These are phyloP conservation scores for Tribolium castaneum DNA, from an alignment of 1,140 invertebrate species.

Conservation along the genomic window DNA sequence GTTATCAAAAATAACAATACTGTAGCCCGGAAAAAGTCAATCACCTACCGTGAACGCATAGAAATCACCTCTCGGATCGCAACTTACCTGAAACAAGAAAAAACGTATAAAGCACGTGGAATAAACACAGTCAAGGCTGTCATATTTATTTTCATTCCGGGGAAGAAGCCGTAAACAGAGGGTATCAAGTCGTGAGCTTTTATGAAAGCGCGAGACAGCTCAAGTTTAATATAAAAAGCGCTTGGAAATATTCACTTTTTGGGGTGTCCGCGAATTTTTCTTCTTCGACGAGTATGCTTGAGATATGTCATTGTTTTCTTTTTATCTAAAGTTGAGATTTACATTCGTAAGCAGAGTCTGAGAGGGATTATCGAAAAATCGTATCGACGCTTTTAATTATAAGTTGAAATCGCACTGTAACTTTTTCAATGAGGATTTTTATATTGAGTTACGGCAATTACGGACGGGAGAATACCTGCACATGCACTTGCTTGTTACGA, in stretches of 20 bases:
- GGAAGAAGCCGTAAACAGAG: conserved; percentile 21
- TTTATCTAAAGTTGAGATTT: conserved; percentile 12
- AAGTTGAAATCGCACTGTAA: neutral
- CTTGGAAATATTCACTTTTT: conserved; percentile 24
- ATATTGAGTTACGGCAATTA: neutral
- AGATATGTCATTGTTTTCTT: neutral
- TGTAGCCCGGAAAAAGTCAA: neutral
- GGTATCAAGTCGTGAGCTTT: conserved; percentile 26
- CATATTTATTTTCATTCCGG: conserved; percentile 16
- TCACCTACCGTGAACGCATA: conserved; percentile 36
- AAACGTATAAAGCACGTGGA: neutral
- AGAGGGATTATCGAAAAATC: neutral
- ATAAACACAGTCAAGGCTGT: conserved; percentile 18
- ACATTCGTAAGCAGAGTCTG: neutral
- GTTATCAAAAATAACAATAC: no score
- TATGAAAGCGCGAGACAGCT: conserved; percentile 6
- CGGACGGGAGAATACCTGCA: neutral
- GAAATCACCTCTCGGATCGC: neutral
- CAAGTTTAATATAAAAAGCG: conserved; percentile 12
- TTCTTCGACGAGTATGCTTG: neutral
- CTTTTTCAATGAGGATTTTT: neutral
- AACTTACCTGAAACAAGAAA: conserved; percentile 38
- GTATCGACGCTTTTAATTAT: neutral
- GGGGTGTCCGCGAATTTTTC: neutral
- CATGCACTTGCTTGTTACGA: neutral